A percentile compares a stretch with the other conserved stretches of the same genome.
Conservation (phyloP, 2,888 invertebrate species). For the Epistrophe eligans region DNA sequence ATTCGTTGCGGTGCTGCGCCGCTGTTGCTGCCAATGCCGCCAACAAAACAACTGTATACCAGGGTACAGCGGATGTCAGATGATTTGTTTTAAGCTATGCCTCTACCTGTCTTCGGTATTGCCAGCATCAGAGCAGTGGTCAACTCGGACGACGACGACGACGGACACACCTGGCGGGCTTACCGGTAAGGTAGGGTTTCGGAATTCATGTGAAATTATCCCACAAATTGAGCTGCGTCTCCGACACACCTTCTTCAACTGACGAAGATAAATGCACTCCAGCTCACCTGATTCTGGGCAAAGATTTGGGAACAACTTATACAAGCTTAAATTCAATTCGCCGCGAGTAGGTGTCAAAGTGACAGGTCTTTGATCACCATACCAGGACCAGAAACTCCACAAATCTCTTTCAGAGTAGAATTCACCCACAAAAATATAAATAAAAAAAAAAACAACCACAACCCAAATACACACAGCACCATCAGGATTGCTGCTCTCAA, state of each 20-base stretch:
- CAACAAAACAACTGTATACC: neutral
- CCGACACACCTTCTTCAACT: constrained; percentile 34
- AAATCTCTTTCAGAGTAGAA: constrained; percentile 38
- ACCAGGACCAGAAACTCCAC: constrained; percentile 43
- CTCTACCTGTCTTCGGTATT: constrained; percentile 10
- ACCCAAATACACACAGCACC: constrained; percentile 6
- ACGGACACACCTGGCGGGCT: constrained; percentile 35
- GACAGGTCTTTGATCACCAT: constrained; percentile 73
- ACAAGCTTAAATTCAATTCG: constrained; percentile 58
- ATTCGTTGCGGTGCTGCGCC: neutral
- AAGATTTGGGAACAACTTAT: constrained; percentile 52
- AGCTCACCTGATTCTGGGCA: constrained; percentile 66
- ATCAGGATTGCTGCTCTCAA: constrained; percentile 61
- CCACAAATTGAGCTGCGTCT: constrained; percentile 40
- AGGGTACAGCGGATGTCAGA: constrained; percentile 37
- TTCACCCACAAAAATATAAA: constrained; percentile 57
- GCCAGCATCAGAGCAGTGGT: constrained; percentile 19
- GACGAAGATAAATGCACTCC: constrained; percentile 63
- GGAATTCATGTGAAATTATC: constrained; percentile 50
- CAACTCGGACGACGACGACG: neutral
- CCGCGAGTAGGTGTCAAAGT: constrained; percentile 76
- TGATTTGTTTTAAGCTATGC: constrained; percentile 34
- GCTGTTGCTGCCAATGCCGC: neutral
- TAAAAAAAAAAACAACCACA: no score
- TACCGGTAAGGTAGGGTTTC: constrained; percentile 28